Evolutionary conservation across 1,140 invertebrate genomes (phyloP), one percentile per base, ranked within the genome.

Genomic region (Neodiprion pinetum): DNA sequence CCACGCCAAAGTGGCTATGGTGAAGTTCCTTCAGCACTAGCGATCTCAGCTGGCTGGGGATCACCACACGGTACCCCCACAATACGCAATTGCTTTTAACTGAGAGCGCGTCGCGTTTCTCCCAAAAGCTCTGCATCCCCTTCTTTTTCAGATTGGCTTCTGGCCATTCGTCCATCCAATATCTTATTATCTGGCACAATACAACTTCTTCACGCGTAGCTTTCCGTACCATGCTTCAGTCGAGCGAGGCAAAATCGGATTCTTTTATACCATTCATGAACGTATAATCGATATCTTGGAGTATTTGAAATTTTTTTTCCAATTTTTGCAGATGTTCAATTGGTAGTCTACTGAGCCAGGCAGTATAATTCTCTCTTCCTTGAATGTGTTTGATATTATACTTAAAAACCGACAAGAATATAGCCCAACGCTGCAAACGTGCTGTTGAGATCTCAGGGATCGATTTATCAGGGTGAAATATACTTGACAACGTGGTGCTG

Each of bases 341-440:
- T 50, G 70, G 71, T 23, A 75, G 14, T 65, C 50, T 40, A 65
- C 71, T 72, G 9, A 72, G 21, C 71, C 71, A 72, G 28, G 49
- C 71, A 28, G 72, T 77, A 53, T 77, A 80, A 49, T 83, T 78
- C 67, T 77, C 77, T 69, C 83, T 80, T 11, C 78, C 70, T 12
- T 74, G 14, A 17, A 73, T 74, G 74, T 86, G 84, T 66, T 81
- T 74, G 70, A 88, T 83, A 21, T 80, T 77, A 78, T 85, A 89
- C 61, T 80, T 70, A 77, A 86, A 87, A 9, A 72, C 80, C 48
- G 76, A 75, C 49, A 89, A 75, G 49, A 76, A 79, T 9, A 87
- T 48, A 11, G 85, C 84, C 81, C 84, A 89, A 14, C 87, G 73
- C 73, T 89, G 87, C 21, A 88, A 69, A 23, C 88, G 68, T 7